Base-by-base conservation (phyloP, 2,888 invertebrate species). In the Endotricha flammealis region DNA sequence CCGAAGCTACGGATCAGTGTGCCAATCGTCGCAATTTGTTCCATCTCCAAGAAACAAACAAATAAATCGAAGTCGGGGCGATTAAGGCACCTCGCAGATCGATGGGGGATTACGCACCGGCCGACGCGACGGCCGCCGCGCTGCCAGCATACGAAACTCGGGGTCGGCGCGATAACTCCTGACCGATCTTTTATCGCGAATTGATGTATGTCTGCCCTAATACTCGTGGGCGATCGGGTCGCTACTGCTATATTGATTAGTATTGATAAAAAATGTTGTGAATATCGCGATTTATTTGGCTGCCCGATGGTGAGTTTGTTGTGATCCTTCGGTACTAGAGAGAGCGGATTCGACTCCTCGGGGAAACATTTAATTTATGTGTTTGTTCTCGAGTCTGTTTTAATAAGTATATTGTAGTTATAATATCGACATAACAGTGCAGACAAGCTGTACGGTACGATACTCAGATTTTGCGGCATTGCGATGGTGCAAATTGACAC, bases 1-100 rank as follows among this genome's bases (percentile, higher is more conserved):
- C 9, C 48, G 46, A 32, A 23, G 31, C 30, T 32, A n/a, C 14
- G 48, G 53, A 60, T 58, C 59, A 46, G 46, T 44, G 47, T 48
- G 53, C 47, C 59, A 57, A 66, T 68, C 62, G 60, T 44, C 50
- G 60, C 70, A 64, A 75, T 75, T 74, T 75, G 66, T 74, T 74
- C 64, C 66, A 68, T 68, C 59, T 59, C 49, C 48, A 48, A 53
- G 46, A 45, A 53, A 57, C 53, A n/a, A n/a, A 71, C 61, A 72
- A 71, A 76, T 77, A 73, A 76, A 79, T 77, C 72, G 71, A 69
- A 68, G 74, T 72, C 58, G 64, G 66, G 6, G 56, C 70, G 76
- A 78, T 79, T 75, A 74, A 78, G 71, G 71, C 63, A 57, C 65
- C 69, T 66, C 67, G 64, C 47, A 64, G 62, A 63, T 61, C 56